Evolutionary conservation across 2,888 invertebrate genomes (phyloP), one percentile per base, ranked within the genome.

Genomic region (Drosophila neotestacea): DNA sequence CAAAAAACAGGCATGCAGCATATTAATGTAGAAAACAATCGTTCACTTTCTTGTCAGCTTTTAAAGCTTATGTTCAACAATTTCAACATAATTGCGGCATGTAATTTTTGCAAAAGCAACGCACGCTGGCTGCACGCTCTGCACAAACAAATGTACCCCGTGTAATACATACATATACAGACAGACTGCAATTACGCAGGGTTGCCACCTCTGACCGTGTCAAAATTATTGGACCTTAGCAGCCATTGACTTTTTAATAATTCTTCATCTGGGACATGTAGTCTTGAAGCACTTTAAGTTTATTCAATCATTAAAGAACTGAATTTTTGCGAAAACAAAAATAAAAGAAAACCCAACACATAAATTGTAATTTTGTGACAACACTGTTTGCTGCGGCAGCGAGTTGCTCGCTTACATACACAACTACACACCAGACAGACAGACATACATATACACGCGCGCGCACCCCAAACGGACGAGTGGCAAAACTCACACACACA

Each of bases 151-250:
- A 89, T 85, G 85, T 87, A 81, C 77, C 77, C 79, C 60, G 65
- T 77, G 59, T 75, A 77, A 79, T 77, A 85, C 85, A 22, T 22
- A 22, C 22, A 63, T 56, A 63, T 88, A 84, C 87, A 85, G 73
- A 84, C 87, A 87, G 88, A 81, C 89, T 89, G 88, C 89, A 89
- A 89, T 87, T 89, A 89, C 81, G 66, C 65, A 89, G 85, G 69
- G 85, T 85, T 85, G 85, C 85, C 89, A 89, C 77, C 70, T 73
- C 41, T 50, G 42, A 48, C 36, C 42, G 42, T 41, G 47, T 42
- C 32, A 48, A 38, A 42, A 42, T 55, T 76, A 63, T 63, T 75
- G 34, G 38, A 39, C 50, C 32, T 66, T 5, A 6, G 4, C 41
- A 50, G 7, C n/a, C n/a, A 27, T 2, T 34, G 11, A 10, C 22